Conservation (phyloP, 2,113 vertebrate genomes). For the Rhea pennata region DNA sequence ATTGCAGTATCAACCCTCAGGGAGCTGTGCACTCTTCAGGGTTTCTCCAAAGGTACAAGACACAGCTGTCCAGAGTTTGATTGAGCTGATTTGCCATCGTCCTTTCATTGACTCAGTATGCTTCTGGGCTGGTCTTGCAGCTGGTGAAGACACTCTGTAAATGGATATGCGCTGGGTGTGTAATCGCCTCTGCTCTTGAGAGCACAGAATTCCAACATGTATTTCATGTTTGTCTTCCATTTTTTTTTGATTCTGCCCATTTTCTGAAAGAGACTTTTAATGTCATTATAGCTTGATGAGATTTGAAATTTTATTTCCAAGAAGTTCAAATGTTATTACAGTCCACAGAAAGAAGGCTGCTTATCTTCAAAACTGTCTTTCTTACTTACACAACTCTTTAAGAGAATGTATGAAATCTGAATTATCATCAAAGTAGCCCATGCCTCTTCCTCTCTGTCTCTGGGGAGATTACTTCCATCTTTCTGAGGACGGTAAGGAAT, state of each 20-base stretch:
- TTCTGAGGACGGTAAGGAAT: neutral
- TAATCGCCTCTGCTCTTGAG: neutral
- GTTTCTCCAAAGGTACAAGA: neutral
- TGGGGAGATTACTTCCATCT: neutral
- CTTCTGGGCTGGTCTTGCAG: neutral
- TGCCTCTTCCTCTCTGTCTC: neutral
- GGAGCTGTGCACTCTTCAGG: neutral
- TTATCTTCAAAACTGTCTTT: neutral
- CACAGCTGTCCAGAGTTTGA: neutral
- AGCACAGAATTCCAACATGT: neutral
- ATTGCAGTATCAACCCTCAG: accelerated
- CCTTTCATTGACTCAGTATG: neutral
- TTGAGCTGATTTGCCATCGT: neutral
- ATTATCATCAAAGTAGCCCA: neutral
- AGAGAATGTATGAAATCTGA: neutral
- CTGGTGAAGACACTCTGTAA: neutral
- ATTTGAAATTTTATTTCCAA: neutral
- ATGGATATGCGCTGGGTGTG: neutral
- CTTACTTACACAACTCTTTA: neutral
- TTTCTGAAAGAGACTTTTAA: neutral
- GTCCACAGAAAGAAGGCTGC: neutral
- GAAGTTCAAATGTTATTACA: neutral
- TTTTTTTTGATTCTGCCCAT: accelerated
- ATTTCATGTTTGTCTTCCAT: neutral
- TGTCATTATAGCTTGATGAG: neutral